A percentile compares a stretch with the other conserved stretches of the same genome.
phyloP scores from a whole-genome alignment of 2,113 vertebrate species.

The Clinocottus analis region DNA sequence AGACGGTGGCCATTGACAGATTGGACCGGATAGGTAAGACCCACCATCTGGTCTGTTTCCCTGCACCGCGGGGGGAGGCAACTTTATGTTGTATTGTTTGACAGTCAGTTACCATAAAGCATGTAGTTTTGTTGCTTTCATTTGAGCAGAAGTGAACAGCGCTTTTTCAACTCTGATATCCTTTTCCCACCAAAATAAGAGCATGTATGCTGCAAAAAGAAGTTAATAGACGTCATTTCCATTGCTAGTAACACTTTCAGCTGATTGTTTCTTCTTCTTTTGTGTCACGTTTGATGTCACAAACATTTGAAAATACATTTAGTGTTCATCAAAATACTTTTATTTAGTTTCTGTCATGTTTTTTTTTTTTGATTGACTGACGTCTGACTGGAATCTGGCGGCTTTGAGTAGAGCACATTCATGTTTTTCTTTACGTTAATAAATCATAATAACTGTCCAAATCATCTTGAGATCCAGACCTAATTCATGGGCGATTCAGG shows the following conservation, averaged over 20 bases:
- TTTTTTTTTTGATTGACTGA: too few species aligned
- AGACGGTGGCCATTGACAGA: slow-evolving; percentile 97
- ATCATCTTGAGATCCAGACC: neutral
- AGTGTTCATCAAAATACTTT: neutral
- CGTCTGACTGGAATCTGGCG: too few species aligned
- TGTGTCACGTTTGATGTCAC: too few species aligned
- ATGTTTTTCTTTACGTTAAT: neutral
- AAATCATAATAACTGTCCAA: neutral
- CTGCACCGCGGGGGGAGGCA: neutral
- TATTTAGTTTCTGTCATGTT: neutral
- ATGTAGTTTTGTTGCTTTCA: neutral
- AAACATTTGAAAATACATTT: too few species aligned
- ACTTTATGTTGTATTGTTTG: neutral
- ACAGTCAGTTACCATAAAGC: neutral
- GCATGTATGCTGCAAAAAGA: too few species aligned
- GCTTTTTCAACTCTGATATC: too few species aligned
- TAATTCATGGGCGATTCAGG: slow-evolving; percentile 4
- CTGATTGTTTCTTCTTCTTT: too few species aligned
- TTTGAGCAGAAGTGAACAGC: neutral
- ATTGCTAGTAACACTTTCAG: too few species aligned
- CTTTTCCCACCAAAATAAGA: too few species aligned
- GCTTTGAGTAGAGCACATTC: too few species aligned
- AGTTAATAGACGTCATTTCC: too few species aligned
- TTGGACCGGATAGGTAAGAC: slow-evolving; percentile 93
- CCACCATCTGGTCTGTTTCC: neutral